Base-by-base conservation (phyloP, 2,888 invertebrate genomes). In the Acronicta aceris region DNA sequence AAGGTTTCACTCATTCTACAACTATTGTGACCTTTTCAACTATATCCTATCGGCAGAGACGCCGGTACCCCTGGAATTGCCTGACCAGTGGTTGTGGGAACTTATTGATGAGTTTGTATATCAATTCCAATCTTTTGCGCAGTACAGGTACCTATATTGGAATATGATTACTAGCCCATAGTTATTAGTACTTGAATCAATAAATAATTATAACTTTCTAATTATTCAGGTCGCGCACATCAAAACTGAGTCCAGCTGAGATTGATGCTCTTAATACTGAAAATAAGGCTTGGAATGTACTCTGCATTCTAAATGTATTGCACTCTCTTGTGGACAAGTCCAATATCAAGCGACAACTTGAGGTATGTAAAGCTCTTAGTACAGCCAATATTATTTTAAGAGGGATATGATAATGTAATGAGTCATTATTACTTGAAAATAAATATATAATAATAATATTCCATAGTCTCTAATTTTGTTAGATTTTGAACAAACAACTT, bases 51-150 rank as follows among this genome's bases (percentile, higher is more conserved):
- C 98, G 79, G 97, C 98, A 0, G 97, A 97, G 73, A 97, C 97
- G 36, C 99, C 99, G 0, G 98, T 99, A 0, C 96, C 97, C 3
- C 92, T 99, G 52, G 98, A 98, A 86, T 91, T 99, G 61, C 99
- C 99, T 12, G 99, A 99, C 92, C 97, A 99, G 85, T 99, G 99
- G 99, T 95, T 99, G 33, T 99, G 99, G 99, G 99, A 99, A 89
- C 96, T 99, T 53, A 98, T 99, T 76, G 99, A 99, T 93, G 99
- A 99, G 89, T 99, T 99, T 93, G 99, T 99, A 42, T 99, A 99
- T 86, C 99, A 99, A 93, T 97, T 99, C 93, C 98, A 98, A 94
- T 97, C 98, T 65, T 97, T 98, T 85, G 97, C 98, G 0, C 98
- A 98, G 85, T 98, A 98, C 84, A 96, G 97, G 84, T 97, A 62